Conservation (phyloP, 1,140 invertebrate species). For the Metaphire vulgaris region DNA sequence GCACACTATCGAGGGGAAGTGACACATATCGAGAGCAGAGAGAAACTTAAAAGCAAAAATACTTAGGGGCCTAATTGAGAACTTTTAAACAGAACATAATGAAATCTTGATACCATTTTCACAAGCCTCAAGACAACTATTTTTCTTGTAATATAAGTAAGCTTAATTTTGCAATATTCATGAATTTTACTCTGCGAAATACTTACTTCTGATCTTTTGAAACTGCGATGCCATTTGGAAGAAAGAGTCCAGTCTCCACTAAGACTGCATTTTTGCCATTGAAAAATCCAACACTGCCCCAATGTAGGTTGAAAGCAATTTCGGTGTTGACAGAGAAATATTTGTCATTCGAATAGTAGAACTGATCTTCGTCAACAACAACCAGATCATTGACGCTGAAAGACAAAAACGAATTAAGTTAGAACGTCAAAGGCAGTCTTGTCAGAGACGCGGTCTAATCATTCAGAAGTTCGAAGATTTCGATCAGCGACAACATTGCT, state of each 20-base stretch:
- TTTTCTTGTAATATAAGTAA: neutral
- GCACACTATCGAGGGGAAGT: no score
- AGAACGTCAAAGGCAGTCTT: no score
- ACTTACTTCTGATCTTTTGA: constrained; percentile 35
- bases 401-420: neutral
- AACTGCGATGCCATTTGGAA: constrained; percentile 37
- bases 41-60: no score
- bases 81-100: neutral
- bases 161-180: neutral
- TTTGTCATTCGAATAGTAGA: constrained; percentile 38
- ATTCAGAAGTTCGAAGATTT: no score
- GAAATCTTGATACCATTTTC: neutral
- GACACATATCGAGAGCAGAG: no score
- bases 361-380: constrained; percentile 36
- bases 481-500: no score
- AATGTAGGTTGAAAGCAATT: constrained; percentile 23
- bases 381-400: constrained; percentile 34
- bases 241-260: constrained; percentile 32
- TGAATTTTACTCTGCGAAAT: neutral
- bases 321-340: constrained; percentile 17
- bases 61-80: neutral
- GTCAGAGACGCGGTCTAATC: no score
- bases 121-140: neutral
- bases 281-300: constrained; percentile 33
- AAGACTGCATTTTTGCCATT: constrained; percentile 31